Conservation (phyloP, 2,797 vertebrate genomes). For the Eleutherodactylus coqui region DNA sequence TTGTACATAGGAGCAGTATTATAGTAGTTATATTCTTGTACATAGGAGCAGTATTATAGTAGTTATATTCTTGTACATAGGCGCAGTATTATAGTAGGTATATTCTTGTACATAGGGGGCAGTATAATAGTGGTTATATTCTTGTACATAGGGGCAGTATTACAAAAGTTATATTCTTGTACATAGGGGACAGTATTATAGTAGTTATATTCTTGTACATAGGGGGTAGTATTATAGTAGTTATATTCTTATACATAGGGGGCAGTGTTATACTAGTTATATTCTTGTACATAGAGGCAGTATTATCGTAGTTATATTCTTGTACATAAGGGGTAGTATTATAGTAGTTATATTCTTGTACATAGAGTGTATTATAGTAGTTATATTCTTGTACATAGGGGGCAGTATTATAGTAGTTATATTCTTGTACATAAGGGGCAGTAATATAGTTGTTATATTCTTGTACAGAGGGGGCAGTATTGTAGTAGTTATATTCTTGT, state of each 20-base stretch:
- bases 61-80: too few species aligned
- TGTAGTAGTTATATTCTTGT: slow-evolving; percentile 3
- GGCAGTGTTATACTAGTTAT: too few species aligned
- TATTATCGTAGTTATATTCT: too few species aligned
- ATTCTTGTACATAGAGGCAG: too few species aligned
- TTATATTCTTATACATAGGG: too few species aligned
- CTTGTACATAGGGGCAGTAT: slow-evolving; percentile 1
- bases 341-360: too few species aligned
- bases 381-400: too few species aligned
- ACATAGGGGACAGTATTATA: too few species aligned
- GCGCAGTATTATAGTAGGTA: background rate
- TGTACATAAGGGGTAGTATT: too few species aligned
- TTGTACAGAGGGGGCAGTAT: background rate
- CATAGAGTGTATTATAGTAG: too few species aligned
- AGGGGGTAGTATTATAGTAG: too few species aligned
- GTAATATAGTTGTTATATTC: slow-evolving; percentile 2
- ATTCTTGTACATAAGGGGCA: background rate
- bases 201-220: too few species aligned
- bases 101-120: background rate
- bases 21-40: background rate
- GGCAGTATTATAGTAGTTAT: background rate
- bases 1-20: background rate
- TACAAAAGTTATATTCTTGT: background rate
- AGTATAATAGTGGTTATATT: slow-evolving; percentile 2
- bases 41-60: background rate